These are phyloP conservation scores for Apogon hyalosoma DNA, from an alignment of 2,797 vertebrate species.

Conservation along the genomic window DNA sequence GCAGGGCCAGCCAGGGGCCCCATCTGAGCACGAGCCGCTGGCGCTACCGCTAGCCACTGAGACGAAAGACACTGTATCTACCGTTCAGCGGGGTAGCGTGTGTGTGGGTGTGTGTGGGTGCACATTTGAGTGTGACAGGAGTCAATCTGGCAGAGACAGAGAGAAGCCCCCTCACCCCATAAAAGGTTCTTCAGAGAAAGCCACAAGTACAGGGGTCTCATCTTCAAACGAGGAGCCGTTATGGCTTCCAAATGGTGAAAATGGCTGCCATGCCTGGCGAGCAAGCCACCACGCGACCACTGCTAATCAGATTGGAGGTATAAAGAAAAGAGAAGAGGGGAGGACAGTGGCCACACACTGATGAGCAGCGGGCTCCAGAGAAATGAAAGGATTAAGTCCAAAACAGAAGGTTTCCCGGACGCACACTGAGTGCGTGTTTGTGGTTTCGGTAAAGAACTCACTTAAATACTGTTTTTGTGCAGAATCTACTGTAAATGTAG, in stretches of 20 bases:
- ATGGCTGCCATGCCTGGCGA: constrained; percentile 79
- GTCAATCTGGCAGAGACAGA: constrained; percentile 78
- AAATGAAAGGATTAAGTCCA: constrained; percentile 53
- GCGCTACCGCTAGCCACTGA: constrained; percentile 75
- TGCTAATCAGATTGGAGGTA: constrained; percentile 77
- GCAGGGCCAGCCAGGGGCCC: constrained; percentile 76
- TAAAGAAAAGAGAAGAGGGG: constrained; percentile 55
- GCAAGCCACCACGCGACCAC: constrained; percentile 69
- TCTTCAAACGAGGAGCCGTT: constrained; percentile 82
- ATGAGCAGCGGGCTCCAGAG: constrained; percentile 66
- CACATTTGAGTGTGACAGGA: constrained; percentile 60
- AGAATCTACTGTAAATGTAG: not conserved
- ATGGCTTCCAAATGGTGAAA: constrained; percentile 87
- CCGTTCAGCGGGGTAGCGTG: constrained; percentile 56
- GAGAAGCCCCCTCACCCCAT: constrained; percentile 81
- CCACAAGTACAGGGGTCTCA: constrained; percentile 86
- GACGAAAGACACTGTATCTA: constrained; percentile 73
- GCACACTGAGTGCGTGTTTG: constrained; percentile 26
- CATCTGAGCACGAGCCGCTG: constrained; percentile 79
- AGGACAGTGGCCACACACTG: constrained; percentile 69
- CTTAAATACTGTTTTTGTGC: constrained; percentile 22
- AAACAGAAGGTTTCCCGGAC: constrained; percentile 43
- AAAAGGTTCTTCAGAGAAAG: constrained; percentile 80
- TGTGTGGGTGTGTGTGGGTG: constrained; percentile 44
- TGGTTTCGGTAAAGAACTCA: constrained; percentile 35